These are phyloP conservation scores for Magallana gigas DNA, from an alignment of 1,140 invertebrate genomes.

Conservation along the genomic window DNA sequence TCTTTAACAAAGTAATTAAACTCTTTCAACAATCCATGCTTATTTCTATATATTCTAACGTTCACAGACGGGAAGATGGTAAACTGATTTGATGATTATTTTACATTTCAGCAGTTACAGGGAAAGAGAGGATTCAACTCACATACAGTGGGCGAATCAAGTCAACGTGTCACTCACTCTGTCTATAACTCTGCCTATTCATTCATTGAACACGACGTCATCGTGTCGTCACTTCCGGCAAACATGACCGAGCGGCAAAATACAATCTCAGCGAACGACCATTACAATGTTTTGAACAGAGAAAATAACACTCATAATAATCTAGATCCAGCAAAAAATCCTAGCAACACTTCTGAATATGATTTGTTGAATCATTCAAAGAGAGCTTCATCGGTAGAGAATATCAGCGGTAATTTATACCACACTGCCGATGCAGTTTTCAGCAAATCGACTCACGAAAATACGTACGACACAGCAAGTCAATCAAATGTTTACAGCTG, in stretches of 20 bases:
- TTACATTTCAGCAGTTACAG: too few relatives aligned
- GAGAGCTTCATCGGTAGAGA: neutral
- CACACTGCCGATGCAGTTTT: neutral
- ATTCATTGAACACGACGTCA: neutral
- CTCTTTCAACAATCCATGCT: too few relatives aligned
- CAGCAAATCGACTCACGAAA: too few relatives aligned
- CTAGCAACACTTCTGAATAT: neutral
- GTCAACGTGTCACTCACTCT: too few relatives aligned
- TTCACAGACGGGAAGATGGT: too few relatives aligned
- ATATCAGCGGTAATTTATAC: neutral
- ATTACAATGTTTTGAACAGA: neutral
- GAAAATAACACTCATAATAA: neutral
- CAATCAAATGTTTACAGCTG: too few relatives aligned
- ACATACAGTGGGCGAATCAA: too few relatives aligned
- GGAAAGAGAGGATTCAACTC: too few relatives aligned
- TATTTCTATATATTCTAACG: too few relatives aligned
- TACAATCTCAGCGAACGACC: neutral
- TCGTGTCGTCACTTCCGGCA: conserved; percentile 9
- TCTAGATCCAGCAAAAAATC: neutral
- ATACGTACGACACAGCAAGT: too few relatives aligned
- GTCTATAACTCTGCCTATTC: neutral
- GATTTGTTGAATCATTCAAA: conserved; percentile 5
- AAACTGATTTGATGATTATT: too few relatives aligned
- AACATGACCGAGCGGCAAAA: neutral
- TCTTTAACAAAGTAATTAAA: too few relatives aligned